Base-by-base conservation (phyloP, 2,113 vertebrate species). In the Burhinus oedicnemus region DNA sequence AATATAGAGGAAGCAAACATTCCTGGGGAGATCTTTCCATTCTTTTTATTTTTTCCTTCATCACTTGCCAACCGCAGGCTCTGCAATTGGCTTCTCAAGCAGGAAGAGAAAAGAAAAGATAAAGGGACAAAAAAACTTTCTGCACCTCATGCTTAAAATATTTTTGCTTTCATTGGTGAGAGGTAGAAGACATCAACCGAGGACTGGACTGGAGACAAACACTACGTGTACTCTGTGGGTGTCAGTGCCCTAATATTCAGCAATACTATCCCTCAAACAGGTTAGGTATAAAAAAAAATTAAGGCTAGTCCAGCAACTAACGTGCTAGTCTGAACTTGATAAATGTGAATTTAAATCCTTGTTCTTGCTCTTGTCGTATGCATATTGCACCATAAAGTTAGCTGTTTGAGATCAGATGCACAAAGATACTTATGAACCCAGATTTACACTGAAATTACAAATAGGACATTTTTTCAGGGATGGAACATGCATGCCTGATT, bases 81-180 rank as follows among this genome's bases (percentile, higher is more conserved):
- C 27, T 90, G 40, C 40, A 81, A 83, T 94, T 94, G 91, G 91
- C 94, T 95, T 94, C 74, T 86, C 69, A 61, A 91, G 58, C 88
- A 95, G 89, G 81, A 98, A 97, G 87, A 96, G 80, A 58, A 93
- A 85, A 76, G 42, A 89, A 94, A 89, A 87, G 57, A 92, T 90
- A 94, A 97, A 88, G 47, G 19, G 60, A 71, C 44, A 89, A 83
- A 96, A 85, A 61, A 96, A 45, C 8, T 54, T 60, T 76, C 26
- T 34, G 64, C 49, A 90, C 66, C 83, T 93, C 72, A 82, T 77
- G 34, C 32, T 86, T 95, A 71, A 96, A 93, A 95, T 91, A 82
- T 49, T 81, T 93, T 81, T 87, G 7, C 66, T 93, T 90, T 93
- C 16, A 70, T 42, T 91, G 78, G 15, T 94, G 65, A 78, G 26